Evolutionary conservation across 2,797 vertebrate species (phyloP).

Genomic region (Uromys caudimaculatus): DNA sequence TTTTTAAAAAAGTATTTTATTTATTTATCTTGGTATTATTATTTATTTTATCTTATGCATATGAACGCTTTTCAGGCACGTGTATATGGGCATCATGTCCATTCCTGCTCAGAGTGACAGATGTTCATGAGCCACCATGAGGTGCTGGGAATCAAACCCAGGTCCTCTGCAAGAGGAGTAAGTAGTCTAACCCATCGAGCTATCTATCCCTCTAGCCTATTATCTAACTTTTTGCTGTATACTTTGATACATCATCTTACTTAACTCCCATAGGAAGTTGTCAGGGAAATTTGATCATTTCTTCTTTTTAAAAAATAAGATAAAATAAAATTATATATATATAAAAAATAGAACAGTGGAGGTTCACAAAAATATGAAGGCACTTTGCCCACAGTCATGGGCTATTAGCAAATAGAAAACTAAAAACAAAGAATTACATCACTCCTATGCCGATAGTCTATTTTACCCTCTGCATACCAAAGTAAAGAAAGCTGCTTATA

Average conservation of each 20-base stretch:
- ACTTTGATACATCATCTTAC: background rate
- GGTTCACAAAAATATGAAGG: conserved; percentile 5
- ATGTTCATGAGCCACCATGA: background rate
- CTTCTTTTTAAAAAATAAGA: background rate
- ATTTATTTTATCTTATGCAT: too few species aligned
- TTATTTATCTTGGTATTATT: background rate
- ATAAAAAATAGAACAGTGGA: background rate
- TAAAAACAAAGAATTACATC: background rate
- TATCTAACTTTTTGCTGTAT: background rate
- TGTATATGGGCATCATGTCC: background rate
- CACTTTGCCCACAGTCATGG: conserved; percentile 26
- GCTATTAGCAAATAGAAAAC: background rate
- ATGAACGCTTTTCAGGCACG: background rate
- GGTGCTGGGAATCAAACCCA: background rate
- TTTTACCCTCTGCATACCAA: background rate
- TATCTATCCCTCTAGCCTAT: background rate
- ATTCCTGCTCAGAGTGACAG: background rate
- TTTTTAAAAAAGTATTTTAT: background rate
- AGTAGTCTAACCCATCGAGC: background rate
- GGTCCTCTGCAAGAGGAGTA: background rate
- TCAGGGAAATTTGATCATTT: background rate
- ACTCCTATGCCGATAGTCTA: background rate
- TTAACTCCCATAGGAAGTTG: background rate
- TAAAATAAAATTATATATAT: background rate
- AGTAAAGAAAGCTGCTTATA: background rate